Percentiles rank a stretch among this genome's conserved stretches.
Conservation (phyloP, 2,888 invertebrate species). For the Patella pellucida region DNA sequence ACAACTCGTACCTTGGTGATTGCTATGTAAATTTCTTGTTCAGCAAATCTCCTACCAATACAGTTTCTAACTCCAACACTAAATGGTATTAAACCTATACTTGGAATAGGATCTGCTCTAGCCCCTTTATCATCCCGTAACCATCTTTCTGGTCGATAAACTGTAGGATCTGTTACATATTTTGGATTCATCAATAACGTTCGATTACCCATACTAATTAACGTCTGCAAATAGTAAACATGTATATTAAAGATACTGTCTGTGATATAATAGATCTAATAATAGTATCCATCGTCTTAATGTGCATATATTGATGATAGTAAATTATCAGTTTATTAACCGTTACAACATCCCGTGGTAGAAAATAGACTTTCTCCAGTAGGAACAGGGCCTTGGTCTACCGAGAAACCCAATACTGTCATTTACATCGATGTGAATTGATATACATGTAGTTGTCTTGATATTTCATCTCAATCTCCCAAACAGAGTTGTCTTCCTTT, state of each 20-base stretch:
- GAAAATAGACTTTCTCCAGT: too few species aligned
- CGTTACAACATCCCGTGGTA: too few species aligned
- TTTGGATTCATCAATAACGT: slow-evolving; percentile 28
- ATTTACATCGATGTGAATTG: too few species aligned
- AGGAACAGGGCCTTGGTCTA: too few species aligned
- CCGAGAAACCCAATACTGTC: too few species aligned
- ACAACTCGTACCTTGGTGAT: slow-evolving; percentile 33
- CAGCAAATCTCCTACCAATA: slow-evolving; percentile 70
- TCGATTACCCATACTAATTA: slow-evolving; percentile 31
- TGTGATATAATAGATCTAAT: neutral
- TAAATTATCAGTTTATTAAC: too few species aligned
- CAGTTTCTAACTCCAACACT: slow-evolving; percentile 54
- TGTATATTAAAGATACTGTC: neutral
- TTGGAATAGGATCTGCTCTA: slow-evolving; percentile 24
- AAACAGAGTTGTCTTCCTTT: too few species aligned
- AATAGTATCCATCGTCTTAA: too few species aligned
- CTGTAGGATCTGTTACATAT: slow-evolving; percentile 37
- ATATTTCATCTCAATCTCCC: too few species aligned
- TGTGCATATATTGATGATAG: too few species aligned
- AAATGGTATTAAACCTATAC: slow-evolving; percentile 51
- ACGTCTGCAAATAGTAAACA: slow-evolving; percentile 31
- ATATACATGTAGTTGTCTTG: too few species aligned
- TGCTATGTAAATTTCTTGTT: slow-evolving; percentile 70
- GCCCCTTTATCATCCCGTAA: slow-evolving; percentile 30
- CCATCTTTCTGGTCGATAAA: slow-evolving; percentile 55